Conservation (phyloP, 92 coral and sea anemone genomes). For the Heliopora coerulea region DNA sequence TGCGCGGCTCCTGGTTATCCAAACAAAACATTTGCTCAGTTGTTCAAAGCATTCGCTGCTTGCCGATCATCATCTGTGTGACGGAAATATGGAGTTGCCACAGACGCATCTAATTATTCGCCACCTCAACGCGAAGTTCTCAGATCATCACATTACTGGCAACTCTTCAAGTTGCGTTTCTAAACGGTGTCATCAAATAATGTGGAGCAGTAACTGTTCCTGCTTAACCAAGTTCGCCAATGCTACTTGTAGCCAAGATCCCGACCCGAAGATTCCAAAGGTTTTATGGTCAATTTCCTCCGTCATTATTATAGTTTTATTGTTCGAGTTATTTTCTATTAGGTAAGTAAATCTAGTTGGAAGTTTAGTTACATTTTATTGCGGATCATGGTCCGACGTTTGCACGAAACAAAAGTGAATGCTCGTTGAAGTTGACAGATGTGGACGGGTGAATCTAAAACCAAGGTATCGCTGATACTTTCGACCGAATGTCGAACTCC, state of each 20-base stretch:
- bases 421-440: too few relatives aligned
- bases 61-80: too few relatives aligned
- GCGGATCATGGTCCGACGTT: too few relatives aligned
- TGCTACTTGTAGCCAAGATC: neutral
- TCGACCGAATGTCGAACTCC: too few relatives aligned
- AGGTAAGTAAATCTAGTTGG: slow-evolving; percentile 25
- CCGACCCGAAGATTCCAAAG: slow-evolving; percentile 1
- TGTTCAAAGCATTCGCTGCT: too few relatives aligned
- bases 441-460: too few relatives aligned
- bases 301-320: neutral
- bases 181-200: too few relatives aligned
- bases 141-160: neutral
- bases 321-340: slow-evolving; percentile 1
- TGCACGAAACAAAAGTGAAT: too few relatives aligned
- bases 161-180: neutral
- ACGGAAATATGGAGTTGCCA: slow-evolving; percentile 10
- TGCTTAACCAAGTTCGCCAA: neutral
- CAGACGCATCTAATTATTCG: slow-evolving; percentile 4
- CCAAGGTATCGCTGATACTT: too few relatives aligned
- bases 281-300: slow-evolving; percentile 30
- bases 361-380: too few relatives aligned
- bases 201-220: slow-evolving; percentile 2
- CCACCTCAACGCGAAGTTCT: neutral
- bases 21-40: too few relatives aligned
- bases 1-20: too few relatives aligned